Base-by-base conservation (phyloP, 1,140 invertebrate genomes). In the Zaprionus ornatus region DNA sequence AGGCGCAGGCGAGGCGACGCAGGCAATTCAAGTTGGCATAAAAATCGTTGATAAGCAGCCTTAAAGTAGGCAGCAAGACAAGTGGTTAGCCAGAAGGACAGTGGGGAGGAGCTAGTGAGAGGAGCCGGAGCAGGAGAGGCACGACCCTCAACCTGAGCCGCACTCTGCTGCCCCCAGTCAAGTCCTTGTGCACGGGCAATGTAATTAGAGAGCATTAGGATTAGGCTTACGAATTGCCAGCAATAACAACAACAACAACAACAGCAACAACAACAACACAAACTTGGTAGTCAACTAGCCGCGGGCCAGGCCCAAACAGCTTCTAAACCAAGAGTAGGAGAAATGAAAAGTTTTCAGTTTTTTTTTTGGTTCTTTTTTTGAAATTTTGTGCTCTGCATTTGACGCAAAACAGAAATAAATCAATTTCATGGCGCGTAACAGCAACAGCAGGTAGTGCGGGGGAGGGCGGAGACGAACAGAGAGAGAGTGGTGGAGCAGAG, bases 191-290 rank as follows among this genome's bases (percentile, higher is more conserved):
- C 45, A 12, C 4, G 45, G 19, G 45, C 45, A 84, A 90, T 90
- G 85, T 88, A 88, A 88, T 88, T 90, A 88, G 85, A 90, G 79
- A 81, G 85, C 81, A 84, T 88, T 90, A 82, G 81, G 85, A 85
- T 88, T 88, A 88, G 66, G 60, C 83, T 59, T 67, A 82, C 69
- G 77, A 57, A 63, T 56, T 67, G 50, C 79, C 52, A 48, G 17
- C 59, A 73, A 83, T 80, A 83, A 80, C 76, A 63, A 45, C n/a
- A 67, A 50, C 48, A 76, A 77, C 25, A 68, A 70, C 40, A 67
- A 50, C 48, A 76, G 74, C 25, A 68, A 70, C 40, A 17, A 3
- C 40, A 17, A 9, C n/a, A 45, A 45, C n/a, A 45, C 7, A n/a
- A 17, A 7, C 40, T 17, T 45, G 40, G 40, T n/a, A 57, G 70